A percentile compares a stretch with the other conserved stretches of the same genome.
Conservation (phyloP, 2,888 invertebrate genomes). For the Buathra laborator region DNA sequence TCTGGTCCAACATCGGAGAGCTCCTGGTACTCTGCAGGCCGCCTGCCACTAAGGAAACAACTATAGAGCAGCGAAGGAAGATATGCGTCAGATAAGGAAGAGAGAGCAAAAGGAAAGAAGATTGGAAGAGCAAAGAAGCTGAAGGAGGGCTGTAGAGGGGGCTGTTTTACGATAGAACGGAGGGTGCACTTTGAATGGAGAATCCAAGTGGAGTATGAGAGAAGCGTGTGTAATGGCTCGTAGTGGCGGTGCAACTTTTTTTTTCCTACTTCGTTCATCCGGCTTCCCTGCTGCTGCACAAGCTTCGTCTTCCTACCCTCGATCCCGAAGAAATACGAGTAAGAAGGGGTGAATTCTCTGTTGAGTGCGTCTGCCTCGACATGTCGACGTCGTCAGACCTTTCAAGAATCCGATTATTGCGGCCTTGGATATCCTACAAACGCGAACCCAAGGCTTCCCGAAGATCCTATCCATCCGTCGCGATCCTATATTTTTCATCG, state of each 20-base stretch:
- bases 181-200: conserved; percentile 49
- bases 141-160: conserved; percentile 18
- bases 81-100: background rate
- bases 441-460: conserved; percentile 23
- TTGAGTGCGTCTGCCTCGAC: conserved; percentile 48
- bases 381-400: conserved; percentile 68
- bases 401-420: conserved; percentile 82
- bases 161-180: conserved; percentile 56
- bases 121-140: conserved; percentile 43
- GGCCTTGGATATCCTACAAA: conserved; percentile 75
- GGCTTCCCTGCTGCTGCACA: background rate
- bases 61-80: conserved; percentile 16
- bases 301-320: conserved; percentile 17
- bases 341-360: conserved; percentile 48
- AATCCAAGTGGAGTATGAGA: conserved; percentile 34
- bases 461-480: conserved; percentile 40
- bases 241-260: conserved; percentile 40
- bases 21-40: background rate
- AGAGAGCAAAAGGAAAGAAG: conserved; percentile 25
- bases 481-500: conserved; percentile 28
- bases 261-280: conserved; percentile 17
- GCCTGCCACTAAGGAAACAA: conserved; percentile 13
- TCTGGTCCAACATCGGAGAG: conserved; percentile 14
- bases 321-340: background rate
- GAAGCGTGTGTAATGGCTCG: conserved; percentile 44